Evolutionary conservation across 2,797 vertebrate genomes (phyloP).

Genomic region (Hypotaenidia okinawae): DNA sequence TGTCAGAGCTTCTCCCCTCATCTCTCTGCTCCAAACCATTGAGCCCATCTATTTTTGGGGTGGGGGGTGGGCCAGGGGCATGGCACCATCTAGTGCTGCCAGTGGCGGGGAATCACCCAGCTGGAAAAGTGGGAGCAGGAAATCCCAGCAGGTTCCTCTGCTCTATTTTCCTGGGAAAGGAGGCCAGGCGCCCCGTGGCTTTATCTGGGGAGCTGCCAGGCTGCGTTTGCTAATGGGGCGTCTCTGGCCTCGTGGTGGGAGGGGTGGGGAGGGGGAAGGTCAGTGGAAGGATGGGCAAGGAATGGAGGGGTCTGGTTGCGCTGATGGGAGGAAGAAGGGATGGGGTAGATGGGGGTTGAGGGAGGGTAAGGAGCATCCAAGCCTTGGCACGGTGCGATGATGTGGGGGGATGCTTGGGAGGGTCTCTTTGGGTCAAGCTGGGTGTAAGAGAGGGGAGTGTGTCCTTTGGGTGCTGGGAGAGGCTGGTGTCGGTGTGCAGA

Average conservation of each 20-base stretch:
- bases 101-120: neutral
- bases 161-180: neutral
- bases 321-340: neutral
- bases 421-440: accelerated
- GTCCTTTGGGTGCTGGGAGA: neutral
- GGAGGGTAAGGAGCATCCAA: neutral
- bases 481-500: accelerated
- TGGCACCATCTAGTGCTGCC: slow-evolving; percentile 44
- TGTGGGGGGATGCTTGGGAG: neutral
- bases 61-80: neutral
- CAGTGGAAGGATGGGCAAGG: neutral
- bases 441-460: accelerated
- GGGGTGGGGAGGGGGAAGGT: neutral
- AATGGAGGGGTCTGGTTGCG: accelerated
- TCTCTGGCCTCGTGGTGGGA: neutral
- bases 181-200: neutral
- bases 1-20: accelerated
- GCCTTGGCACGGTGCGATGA: neutral
- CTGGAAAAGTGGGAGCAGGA: neutral
- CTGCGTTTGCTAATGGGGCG: neutral
- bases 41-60: slow-evolving; percentile 1
- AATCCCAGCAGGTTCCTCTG: neutral
- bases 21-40: neutral
- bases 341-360: neutral
- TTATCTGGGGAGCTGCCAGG: neutral